A percentile compares a stretch with the other conserved stretches of the same genome.
Conservation (phyloP, 2,888 invertebrate genomes). For the Lapara coniferarum region DNA sequence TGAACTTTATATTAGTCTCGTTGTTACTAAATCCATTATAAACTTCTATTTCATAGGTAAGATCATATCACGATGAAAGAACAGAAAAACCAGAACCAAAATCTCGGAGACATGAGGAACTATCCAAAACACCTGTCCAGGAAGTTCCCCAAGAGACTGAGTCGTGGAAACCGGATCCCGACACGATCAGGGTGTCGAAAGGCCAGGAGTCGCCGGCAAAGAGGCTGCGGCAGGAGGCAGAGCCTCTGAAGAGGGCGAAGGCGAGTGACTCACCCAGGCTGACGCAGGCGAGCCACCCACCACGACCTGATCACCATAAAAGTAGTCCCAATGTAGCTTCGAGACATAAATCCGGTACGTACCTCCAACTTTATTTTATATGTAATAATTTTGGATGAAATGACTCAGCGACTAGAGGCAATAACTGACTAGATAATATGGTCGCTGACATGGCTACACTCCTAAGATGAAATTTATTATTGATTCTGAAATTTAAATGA, state of each 20-base stretch:
- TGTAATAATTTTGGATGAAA: too few relatives aligned
- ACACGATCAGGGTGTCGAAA: constrained; percentile 70
- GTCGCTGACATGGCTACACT: too few relatives aligned
- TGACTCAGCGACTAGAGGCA: too few relatives aligned
- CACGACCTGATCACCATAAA: constrained; percentile 82
- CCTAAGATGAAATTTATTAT: too few relatives aligned
- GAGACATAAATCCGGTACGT: constrained; percentile 70
- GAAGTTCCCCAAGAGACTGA: constrained; percentile 53
- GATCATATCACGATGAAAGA: constrained; percentile 68
- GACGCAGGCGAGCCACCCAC: constrained; percentile 63
- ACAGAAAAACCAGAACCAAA: constrained; percentile 55
- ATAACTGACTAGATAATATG: too few relatives aligned
- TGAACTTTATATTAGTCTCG: too few relatives aligned
- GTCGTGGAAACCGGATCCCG: constrained; percentile 72
- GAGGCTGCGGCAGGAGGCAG: constrained; percentile 74
- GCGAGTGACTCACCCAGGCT: constrained; percentile 72
- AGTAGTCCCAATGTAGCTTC: constrained; percentile 86
- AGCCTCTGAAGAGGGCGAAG: constrained; percentile 74
- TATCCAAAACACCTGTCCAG: constrained; percentile 48
- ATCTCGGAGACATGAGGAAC: constrained; percentile 59
- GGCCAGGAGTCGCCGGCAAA: constrained; percentile 75
- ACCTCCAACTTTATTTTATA: too few relatives aligned
- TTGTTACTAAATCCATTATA: not conserved
- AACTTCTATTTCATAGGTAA: constrained; percentile 50
- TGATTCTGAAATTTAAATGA: too few relatives aligned